These are phyloP conservation scores for Sesamia nonagrioides DNA, from an alignment of 1,140 invertebrate species.

Conservation along the genomic window DNA sequence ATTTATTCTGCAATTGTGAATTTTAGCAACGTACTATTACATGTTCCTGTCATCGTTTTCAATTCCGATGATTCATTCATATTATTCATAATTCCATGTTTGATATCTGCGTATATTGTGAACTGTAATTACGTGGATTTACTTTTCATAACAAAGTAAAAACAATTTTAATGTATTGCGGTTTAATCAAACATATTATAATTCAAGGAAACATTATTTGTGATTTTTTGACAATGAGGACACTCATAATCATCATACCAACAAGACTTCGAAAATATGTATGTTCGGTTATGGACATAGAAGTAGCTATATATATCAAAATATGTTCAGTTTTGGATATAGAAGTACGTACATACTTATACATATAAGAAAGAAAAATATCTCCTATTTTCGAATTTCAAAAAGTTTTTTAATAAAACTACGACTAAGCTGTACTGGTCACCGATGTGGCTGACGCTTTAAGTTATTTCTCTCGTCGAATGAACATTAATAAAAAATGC, in stretches of 20 bases:
- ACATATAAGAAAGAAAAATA: too few relatives aligned
- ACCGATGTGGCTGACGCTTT: not conserved
- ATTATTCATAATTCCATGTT: conserved; percentile 19
- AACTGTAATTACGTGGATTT: not conserved
- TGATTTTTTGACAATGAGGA: too few relatives aligned
- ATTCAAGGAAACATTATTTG: too few relatives aligned
- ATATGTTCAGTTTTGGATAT: too few relatives aligned
- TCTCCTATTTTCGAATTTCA: not conserved
- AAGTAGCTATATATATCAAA: too few relatives aligned
- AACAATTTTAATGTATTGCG: not conserved
- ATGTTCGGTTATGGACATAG: too few relatives aligned
- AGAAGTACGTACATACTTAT: too few relatives aligned
- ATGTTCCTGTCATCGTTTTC: not conserved
- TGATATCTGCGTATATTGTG: not conserved
- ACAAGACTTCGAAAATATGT: too few relatives aligned
- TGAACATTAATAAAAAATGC: conserved; percentile 5
- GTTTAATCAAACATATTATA: too few relatives aligned
- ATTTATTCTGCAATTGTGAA: not conserved
- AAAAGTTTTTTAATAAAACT: not conserved
- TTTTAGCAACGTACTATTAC: not conserved
- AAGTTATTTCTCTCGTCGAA: not conserved
- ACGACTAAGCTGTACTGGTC: not conserved
- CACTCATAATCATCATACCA: too few relatives aligned
- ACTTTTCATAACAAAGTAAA: not conserved
- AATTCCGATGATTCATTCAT: conserved; percentile 21